Conservation (phyloP, 1,140 invertebrate species). For the silkworm (Bombyx mori) region DNA sequence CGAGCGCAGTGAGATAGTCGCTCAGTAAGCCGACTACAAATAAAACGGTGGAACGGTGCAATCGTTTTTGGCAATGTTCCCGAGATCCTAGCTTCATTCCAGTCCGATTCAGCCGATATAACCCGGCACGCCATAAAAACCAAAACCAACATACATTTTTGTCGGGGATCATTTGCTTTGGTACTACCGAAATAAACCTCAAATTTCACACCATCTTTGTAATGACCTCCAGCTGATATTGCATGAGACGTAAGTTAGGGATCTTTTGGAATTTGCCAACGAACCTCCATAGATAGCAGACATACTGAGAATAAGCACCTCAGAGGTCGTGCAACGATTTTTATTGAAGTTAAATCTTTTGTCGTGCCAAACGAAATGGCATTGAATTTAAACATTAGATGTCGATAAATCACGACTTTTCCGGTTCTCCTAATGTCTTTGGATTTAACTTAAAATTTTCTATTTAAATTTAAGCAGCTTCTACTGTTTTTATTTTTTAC, state of each 20-base stretch:
- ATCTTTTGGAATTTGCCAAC: no score
- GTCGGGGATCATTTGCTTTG: constrained; percentile 23
- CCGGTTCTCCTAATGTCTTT: no score
- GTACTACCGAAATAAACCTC: not conserved
- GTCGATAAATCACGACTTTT: no score
- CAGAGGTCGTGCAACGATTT: not conserved
- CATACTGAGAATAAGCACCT: no score
- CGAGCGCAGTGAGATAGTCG: constrained; percentile 23
- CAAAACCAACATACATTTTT: constrained; percentile 29
- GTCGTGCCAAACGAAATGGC: not conserved
- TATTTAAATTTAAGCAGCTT: no score
- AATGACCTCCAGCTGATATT: no score
- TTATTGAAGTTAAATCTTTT: constrained; percentile 1
- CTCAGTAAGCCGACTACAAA: constrained; percentile 32
- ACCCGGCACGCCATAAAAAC: constrained; percentile 28
- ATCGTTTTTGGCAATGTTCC: constrained; percentile 44
- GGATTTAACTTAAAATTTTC: no score
- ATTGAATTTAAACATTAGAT: not conserved
- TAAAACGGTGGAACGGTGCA: constrained; percentile 28
- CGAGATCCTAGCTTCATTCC: constrained; percentile 28
- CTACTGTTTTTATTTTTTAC: no score
- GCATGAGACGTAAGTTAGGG: no score
- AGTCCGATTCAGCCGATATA: constrained; percentile 25
- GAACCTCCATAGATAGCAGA: no score
- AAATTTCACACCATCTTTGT: no score